Conservation (phyloP, 2,113 vertebrate genomes). For the Podarcis raffonei region DNA sequence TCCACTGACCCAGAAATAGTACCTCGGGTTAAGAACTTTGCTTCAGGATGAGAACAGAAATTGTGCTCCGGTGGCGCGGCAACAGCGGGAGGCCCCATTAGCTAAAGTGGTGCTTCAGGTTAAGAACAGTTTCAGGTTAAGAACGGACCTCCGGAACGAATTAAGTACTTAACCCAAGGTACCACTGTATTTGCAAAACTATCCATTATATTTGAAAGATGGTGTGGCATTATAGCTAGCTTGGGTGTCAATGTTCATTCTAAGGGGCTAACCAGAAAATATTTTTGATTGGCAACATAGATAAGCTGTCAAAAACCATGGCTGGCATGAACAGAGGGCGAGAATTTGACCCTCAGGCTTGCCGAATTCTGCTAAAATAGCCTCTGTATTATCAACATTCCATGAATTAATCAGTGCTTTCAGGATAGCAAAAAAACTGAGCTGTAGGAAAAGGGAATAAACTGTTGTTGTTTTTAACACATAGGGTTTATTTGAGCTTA, state of each 20-base stretch:
- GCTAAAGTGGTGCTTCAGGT: too few species aligned
- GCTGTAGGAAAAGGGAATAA: neutral
- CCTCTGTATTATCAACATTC: neutral
- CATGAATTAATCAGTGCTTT: neutral
- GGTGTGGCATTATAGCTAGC: conserved; percentile 6
- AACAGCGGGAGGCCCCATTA: too few species aligned
- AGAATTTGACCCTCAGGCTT: neutral
- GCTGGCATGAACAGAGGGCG: fast-evolving
- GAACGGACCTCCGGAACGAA: too few species aligned
- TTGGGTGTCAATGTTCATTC: neutral
- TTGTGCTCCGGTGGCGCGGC: too few species aligned
- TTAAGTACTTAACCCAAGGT: too few species aligned
- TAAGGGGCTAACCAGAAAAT: neutral
- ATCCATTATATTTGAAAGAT: conserved; percentile 18
- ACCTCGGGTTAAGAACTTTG: too few species aligned
- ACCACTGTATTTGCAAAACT: neutral
- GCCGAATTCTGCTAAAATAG: neutral
- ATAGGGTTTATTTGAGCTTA: neutral
- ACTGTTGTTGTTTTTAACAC: neutral
- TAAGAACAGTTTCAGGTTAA: too few species aligned
- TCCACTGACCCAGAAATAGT: too few species aligned
- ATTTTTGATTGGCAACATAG: fast-evolving
- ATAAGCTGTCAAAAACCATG: fast-evolving
- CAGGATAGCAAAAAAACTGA: neutral
- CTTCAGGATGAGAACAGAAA: too few species aligned